Evolutionary conservation across 2,113 vertebrate genomes (phyloP).

Genomic region (Hippocampus guttulatus): DNA sequence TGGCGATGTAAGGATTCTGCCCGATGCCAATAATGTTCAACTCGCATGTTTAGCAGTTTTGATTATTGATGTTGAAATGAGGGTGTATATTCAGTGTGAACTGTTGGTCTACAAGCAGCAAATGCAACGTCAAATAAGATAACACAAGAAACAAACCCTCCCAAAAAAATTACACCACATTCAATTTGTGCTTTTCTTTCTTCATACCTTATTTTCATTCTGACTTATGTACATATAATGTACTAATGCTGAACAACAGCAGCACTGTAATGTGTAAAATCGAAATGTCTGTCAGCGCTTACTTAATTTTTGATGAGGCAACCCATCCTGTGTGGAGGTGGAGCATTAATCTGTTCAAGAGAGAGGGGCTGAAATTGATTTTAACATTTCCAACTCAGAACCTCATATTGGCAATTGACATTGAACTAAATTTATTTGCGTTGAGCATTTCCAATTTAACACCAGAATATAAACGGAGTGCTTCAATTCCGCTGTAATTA

Average conservation of each 20-base stretch:
- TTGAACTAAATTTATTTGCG: conserved; percentile 75
- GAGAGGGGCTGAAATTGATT: conserved; percentile 67
- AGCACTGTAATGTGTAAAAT: conserved; percentile 26
- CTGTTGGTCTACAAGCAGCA: not conserved
- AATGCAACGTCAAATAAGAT: not conserved
- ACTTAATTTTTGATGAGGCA: conserved; percentile 51
- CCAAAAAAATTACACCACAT: not conserved
- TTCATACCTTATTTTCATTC: conserved; percentile 4
- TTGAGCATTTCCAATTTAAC: conserved; percentile 74
- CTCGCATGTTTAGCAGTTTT: not conserved
- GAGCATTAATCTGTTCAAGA: conserved; percentile 62
- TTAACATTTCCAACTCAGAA: conserved; percentile 64
- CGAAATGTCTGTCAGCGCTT: conserved; percentile 57
- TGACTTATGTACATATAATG: conserved; percentile 35
- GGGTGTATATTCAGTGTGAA: not conserved
- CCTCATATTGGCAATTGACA: conserved; percentile 69
- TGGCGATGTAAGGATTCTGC: not conserved
- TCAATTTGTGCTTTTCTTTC: conserved; percentile 6
- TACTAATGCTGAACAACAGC: conserved; percentile 45
- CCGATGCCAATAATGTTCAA: not conserved
- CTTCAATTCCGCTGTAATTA: conserved; percentile 74
- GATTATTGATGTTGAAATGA: not conserved
- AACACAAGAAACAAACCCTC: conserved; percentile 17
- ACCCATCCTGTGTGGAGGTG: conserved; percentile 41
- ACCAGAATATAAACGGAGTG: conserved; percentile 68